Base-by-base conservation (phyloP, 2,888 invertebrate species). In the Leptopilina myrica region DNA sequence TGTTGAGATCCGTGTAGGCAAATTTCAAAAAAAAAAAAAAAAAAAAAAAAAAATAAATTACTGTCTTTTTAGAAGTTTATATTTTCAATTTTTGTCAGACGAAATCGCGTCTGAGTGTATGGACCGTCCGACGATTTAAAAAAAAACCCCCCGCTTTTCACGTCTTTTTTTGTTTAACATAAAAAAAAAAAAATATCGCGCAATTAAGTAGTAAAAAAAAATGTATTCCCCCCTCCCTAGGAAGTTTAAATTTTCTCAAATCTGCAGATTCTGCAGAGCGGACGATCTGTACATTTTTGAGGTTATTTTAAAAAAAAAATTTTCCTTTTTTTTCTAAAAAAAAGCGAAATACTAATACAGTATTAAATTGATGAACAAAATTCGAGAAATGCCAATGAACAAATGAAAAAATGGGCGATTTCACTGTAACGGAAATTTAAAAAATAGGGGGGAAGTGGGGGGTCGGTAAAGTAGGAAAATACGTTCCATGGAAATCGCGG, bases 1-100 rank as follows among this genome's bases (percentile, higher is more conserved):
- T 87, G 83, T 88, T 88, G 85, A 88, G 85, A 89, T 87, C 88
- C 88, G 84, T 88, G 87, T 90, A 89, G 89, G 88, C 87, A 89
- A 88, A 85, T 84, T 84, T 85, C 33, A 33, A 33, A 5, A 33
- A 33, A 33, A 33, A 33, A 33, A 33, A 5, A 3, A 33, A 33
- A 33, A 33, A 33, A 26, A 26, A 26, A 26, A 26, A 26, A 26
- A 26, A 26, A 26, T 2, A 82, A 82, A 49, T 11, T 49, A 83
- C 82, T 83, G 81, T 85, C 82, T 84, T 49, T 46, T 49, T 83
- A 83, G 84, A 84, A 81, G 33, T 84, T 80, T 84, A 84, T 83
- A 49, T 49, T 49, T 49, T 82, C 82, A 81, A 82, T 80, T 79
- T 33, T 73, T 79, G 79, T 80, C 79, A 80, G 82, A 77, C 83